Conservation (phyloP, 2,888 invertebrate genomes). For the Panzeria rudis region DNA sequence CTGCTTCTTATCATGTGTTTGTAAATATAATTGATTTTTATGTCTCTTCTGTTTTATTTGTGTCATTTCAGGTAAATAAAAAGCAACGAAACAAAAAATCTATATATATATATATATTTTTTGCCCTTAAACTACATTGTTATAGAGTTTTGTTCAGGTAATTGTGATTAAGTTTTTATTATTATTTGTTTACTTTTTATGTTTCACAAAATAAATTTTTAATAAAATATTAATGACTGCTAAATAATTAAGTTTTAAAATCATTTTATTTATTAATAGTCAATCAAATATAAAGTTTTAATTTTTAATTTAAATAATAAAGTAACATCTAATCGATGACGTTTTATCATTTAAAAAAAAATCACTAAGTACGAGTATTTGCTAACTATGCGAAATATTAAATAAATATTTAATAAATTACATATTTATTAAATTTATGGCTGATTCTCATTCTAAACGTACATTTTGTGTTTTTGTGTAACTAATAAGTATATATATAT, state of each 20-base stretch:
- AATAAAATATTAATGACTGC: conserved; percentile 5
- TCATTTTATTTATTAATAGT: neutral
- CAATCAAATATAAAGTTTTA: neutral
- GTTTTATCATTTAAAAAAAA: neutral
- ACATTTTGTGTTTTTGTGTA: too few relatives aligned
- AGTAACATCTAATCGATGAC: neutral
- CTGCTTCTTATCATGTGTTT: conserved; percentile 12
- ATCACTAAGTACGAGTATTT: neutral
- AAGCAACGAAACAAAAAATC: neutral
- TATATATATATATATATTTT: neutral
- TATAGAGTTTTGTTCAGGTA: conserved; percentile 33
- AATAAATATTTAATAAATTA: neutral
- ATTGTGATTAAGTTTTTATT: conserved; percentile 30
- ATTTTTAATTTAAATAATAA: neutral
- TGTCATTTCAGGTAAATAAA: conserved; percentile 58
- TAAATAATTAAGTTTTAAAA: neutral
- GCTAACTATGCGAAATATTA: neutral
- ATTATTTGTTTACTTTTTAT: neutral
- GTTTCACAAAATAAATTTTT: neutral
- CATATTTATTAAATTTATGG: neutral
- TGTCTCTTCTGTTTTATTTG: neutral
- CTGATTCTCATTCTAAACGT: too few relatives aligned
- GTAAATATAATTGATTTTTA: conserved; percentile 38
- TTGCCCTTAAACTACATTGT: neutral
- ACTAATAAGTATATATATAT: too few relatives aligned